Conservation (phyloP, 2,797 vertebrate species). For the Petrocephalus schoutedeni region DNA sequence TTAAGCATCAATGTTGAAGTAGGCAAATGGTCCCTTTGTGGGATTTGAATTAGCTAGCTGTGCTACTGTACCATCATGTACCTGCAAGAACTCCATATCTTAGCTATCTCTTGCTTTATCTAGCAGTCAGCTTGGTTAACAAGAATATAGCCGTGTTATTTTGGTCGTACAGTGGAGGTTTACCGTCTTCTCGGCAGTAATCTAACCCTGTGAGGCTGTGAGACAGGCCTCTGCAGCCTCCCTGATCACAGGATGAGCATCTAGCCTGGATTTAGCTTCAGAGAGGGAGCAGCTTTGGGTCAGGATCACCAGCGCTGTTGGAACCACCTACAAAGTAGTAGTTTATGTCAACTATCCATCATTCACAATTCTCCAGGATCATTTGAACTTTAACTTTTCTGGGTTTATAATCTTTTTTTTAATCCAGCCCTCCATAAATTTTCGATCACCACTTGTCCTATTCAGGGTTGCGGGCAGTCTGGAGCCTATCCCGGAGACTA, state of each 20-base stretch:
- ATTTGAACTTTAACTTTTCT: neutral
- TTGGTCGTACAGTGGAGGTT: neutral
- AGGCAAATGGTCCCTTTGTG: neutral
- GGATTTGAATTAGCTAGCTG: neutral
- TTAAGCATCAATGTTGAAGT: neutral
- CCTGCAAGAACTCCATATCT: neutral
- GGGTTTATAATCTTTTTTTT: neutral
- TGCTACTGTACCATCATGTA: neutral
- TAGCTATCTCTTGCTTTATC: neutral
- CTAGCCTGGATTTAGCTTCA: constrained; percentile 53
- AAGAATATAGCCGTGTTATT: neutral
- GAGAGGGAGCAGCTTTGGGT: constrained; percentile 49
- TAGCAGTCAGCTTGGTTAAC: neutral
- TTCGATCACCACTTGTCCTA: too few species aligned
- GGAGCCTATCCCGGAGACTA: too few species aligned
- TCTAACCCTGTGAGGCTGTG: neutral
- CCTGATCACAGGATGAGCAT: constrained; percentile 50
- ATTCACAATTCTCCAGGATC: neutral
- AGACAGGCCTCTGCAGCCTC: constrained; percentile 58
- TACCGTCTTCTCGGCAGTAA: neutral
- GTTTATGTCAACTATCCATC: neutral
- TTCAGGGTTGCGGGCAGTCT: too few species aligned
- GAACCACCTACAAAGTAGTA: constrained; percentile 56
- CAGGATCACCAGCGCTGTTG: constrained; percentile 61
- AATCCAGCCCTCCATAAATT: too few species aligned